Percentiles rank a stretch among this genome's conserved stretches.
phyloP scores from a whole-genome alignment of 2,113 vertebrate genomes.

The Muscicapa adusta region DNA sequence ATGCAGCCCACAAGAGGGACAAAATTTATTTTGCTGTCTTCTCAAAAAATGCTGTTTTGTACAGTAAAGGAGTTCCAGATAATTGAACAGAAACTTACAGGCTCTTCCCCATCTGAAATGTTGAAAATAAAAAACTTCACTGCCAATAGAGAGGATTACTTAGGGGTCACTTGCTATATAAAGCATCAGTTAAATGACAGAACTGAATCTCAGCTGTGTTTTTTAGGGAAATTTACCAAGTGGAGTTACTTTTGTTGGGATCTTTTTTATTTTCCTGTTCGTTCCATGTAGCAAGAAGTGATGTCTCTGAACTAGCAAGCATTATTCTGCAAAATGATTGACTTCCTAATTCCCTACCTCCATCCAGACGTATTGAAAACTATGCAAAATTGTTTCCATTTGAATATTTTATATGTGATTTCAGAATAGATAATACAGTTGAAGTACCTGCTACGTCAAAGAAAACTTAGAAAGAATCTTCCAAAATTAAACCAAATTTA shows the following conservation, averaged over 20 bases:
- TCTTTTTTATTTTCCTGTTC: background rate
- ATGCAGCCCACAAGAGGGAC: background rate
- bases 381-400: background rate
- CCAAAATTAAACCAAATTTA: background rate
- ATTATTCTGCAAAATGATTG: background rate
- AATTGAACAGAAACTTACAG: background rate
- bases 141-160: background rate
- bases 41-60: background rate
- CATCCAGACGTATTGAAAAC: background rate
- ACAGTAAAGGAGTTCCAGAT: background rate
- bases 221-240: background rate
- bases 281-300: background rate
- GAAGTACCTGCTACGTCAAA: background rate
- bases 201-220: background rate
- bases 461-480: background rate
- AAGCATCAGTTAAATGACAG: background rate
- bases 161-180: background rate
- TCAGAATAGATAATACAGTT: background rate
- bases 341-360: background rate
- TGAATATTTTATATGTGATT: background rate
- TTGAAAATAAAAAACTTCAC: background rate
- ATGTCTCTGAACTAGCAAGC: background rate
- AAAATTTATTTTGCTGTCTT: background rate
- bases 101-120: background rate
- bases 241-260: background rate